A percentile compares a stretch with the other conserved stretches of the same genome.
Conservation (phyloP, 2,797 vertebrate species). For the Xenentodon cancila region DNA sequence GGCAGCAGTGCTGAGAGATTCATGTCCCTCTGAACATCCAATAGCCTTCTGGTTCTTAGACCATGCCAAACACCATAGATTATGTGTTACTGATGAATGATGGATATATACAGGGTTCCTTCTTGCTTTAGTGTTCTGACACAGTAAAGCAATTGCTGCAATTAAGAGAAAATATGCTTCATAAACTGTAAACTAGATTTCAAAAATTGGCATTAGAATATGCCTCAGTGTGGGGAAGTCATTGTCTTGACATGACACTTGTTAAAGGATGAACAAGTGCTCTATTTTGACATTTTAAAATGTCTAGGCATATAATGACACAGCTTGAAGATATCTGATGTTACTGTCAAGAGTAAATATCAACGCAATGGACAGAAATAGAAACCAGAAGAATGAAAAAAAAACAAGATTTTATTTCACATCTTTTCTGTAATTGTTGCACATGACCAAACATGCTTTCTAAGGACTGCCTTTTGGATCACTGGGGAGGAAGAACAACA, state of each 20-base stretch:
- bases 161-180: slow-evolving; percentile 31
- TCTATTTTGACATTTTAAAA: slow-evolving; percentile 30
- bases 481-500: slow-evolving; percentile 42
- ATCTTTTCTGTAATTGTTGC: slow-evolving; percentile 26
- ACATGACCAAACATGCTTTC: slow-evolving; percentile 22
- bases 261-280: slow-evolving; percentile 5
- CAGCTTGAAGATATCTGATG: slow-evolving; percentile 43
- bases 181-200: slow-evolving; percentile 5
- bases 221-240: slow-evolving; percentile 7
- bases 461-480: slow-evolving; percentile 50
- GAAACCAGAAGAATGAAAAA: slow-evolving; percentile 11
- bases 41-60: slow-evolving; percentile 54
- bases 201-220: slow-evolving; percentile 5
- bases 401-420: slow-evolving; percentile 21
- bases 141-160: slow-evolving; percentile 27
- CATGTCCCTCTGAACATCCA: slow-evolving; percentile 69
- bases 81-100: slow-evolving; percentile 54
- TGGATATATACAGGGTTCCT: slow-evolving; percentile 49
- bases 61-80: slow-evolving; percentile 33
- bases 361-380: slow-evolving; percentile 11
- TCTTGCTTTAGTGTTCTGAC: slow-evolving; percentile 49
- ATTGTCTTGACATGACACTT: slow-evolving; percentile 31
- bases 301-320: slow-evolving; percentile 22
- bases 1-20: slow-evolving; percentile 72
- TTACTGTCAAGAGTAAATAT: slow-evolving; percentile 28